Conservation (phyloP, 2,888 invertebrate species). For the Cataglyphis altisquamis region DNA sequence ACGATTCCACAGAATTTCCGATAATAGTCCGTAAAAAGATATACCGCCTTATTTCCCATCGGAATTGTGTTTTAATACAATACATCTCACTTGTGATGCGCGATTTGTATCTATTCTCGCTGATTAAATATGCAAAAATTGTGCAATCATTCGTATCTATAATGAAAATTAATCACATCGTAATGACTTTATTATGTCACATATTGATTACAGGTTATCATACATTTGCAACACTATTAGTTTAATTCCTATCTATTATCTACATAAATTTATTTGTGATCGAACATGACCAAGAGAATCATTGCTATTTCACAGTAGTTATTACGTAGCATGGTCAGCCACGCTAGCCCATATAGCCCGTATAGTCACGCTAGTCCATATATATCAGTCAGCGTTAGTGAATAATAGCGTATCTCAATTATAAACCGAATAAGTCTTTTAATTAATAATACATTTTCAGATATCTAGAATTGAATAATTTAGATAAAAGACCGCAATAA, state of each 20-base stretch:
- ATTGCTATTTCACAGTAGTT: slow-evolving; percentile 43
- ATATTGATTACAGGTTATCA: slow-evolving; percentile 33
- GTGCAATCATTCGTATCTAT: slow-evolving; percentile 1
- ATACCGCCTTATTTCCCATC: slow-evolving; percentile 15
- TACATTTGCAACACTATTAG: slow-evolving; percentile 26
- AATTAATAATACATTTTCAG: slow-evolving; percentile 32
- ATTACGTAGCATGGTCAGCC: slow-evolving; percentile 38
- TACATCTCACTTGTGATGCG: background rate
- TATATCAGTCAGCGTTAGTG: slow-evolving; percentile 15
- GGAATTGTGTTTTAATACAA: slow-evolving; percentile 14
- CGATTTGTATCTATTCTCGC: background rate
- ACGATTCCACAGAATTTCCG: background rate
- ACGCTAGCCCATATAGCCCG: slow-evolving; percentile 5
- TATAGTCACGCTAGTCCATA: slow-evolving; percentile 1
- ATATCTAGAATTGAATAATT: slow-evolving; percentile 35
- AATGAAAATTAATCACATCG: slow-evolving; percentile 17
- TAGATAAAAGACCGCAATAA: background rate
- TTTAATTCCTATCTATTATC: slow-evolving; percentile 1
- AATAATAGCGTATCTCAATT: slow-evolving; percentile 28
- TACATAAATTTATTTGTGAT: slow-evolving; percentile 22
- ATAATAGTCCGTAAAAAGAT: background rate
- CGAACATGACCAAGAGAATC: background rate
- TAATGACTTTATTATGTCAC: slow-evolving; percentile 15
- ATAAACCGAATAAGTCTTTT: slow-evolving; percentile 29
- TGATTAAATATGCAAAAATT: background rate